A percentile compares a stretch with the other conserved stretches of the same genome.
Conservation (phyloP, 2,113 vertebrate species). For the Amia ocellicauda region DNA sequence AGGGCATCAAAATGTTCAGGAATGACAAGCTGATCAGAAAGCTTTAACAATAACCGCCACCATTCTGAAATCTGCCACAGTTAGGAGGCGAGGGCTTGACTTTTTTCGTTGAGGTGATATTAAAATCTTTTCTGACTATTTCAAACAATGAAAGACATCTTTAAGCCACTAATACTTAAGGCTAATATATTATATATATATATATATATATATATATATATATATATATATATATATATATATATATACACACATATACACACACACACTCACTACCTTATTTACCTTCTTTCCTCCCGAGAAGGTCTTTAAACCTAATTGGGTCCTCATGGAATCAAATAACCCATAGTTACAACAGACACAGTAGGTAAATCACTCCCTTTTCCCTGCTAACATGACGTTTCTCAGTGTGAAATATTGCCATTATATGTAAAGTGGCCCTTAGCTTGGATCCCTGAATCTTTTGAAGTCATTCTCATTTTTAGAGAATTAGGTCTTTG, state of each 20-base stretch:
- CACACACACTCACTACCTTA: no score
- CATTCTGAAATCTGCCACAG: conserved; percentile 3
- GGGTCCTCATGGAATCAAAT: conserved; percentile 59
- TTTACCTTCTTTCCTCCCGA: conserved; percentile 44
- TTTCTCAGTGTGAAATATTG: conserved; percentile 30
- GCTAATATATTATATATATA: no score
- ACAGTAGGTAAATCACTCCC: conserved; percentile 22
- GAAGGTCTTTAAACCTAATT: conserved; percentile 58
- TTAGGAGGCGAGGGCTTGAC: conserved; percentile 36
- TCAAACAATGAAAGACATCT: conserved; percentile 47
- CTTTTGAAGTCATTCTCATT: conserved; percentile 16
- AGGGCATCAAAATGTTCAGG: conserved; percentile 28
- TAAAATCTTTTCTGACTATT: conserved; percentile 43
- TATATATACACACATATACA: no score
- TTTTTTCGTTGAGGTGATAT: conserved; percentile 37
- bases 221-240: no score
- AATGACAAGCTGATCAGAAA: conserved; percentile 35
- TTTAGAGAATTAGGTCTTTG: not conserved
- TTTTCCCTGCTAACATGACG: conserved; percentile 25
- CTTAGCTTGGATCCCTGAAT: conserved; percentile 13
- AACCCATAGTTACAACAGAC: conserved; percentile 34
- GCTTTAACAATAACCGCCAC: conserved; percentile 28
- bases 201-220: no score
- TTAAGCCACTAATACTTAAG: conserved; percentile 35
- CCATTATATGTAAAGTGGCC: conserved; percentile 29